A percentile compares a stretch with the other conserved stretches of the same genome.
phyloP scores from a whole-genome alignment of 1,140 invertebrate genomes.

The Sipha flava region DNA sequence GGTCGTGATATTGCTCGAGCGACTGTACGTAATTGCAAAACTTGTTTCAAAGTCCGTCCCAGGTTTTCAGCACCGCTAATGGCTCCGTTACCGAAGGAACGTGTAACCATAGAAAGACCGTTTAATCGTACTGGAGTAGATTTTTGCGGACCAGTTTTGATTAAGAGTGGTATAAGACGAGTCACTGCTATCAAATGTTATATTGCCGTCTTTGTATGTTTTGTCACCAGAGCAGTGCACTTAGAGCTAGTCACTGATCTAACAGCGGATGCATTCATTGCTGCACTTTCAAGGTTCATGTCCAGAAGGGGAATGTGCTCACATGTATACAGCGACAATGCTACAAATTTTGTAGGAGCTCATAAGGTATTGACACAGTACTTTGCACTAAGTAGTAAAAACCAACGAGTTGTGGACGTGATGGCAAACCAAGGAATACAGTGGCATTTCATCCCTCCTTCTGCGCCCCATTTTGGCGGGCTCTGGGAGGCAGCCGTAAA shows the following conservation, averaged over 20 bases:
- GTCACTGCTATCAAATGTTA: no score
- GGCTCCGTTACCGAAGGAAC: no score
- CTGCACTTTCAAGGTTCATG: constrained; percentile 42
- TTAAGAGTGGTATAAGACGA: no score
- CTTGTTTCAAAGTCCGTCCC: no score
- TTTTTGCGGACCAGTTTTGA: no score
- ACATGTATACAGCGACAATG: constrained; percentile 42
- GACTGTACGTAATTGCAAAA: no score
- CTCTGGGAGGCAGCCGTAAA: constrained; percentile 44
- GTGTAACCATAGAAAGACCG: no score
- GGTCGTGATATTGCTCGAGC: no score
- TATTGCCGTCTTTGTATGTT: no score
- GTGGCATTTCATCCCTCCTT: constrained; percentile 46
- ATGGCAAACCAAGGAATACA: constrained; percentile 37
- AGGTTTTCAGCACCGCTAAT: no score
- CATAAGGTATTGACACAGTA: not conserved
- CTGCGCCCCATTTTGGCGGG: constrained; percentile 45
- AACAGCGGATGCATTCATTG: constrained; percentile 38
- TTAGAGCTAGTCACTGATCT: constrained; percentile 41
- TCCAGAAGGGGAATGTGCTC: constrained; percentile 39
- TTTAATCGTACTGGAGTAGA: no score
- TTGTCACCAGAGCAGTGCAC: no score
- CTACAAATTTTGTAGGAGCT: constrained; percentile 44
- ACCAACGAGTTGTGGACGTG: not conserved
- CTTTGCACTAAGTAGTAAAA: not conserved